Evolutionary conservation across 1,140 invertebrate species (phyloP).

Genomic region (Acromyrmex echinatior): DNA sequence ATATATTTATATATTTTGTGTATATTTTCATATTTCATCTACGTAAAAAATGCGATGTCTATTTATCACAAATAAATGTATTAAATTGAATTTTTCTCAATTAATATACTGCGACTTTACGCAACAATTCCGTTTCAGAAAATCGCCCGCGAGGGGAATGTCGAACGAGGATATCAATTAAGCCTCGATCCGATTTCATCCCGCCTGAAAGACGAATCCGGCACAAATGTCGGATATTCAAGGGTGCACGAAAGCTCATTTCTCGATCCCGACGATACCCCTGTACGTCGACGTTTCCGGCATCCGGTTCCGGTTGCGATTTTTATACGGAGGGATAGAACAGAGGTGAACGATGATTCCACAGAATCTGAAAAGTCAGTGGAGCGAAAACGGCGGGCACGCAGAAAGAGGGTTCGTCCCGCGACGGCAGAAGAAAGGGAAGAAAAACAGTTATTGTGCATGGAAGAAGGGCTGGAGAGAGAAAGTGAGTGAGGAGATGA

Average conservation of each 20-base stretch:
- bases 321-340: slow-evolving; percentile 76
- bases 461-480: slow-evolving; percentile 46
- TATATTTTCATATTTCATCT: too few species aligned
- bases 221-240: slow-evolving; percentile 31
- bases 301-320: slow-evolving; percentile 81
- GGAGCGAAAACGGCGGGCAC: slow-evolving; percentile 75
- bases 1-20: too few species aligned
- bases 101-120: background rate
- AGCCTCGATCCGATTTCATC: slow-evolving; percentile 38
- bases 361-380: slow-evolving; percentile 84
- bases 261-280: slow-evolving; percentile 36
- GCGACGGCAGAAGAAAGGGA: slow-evolving; percentile 51
- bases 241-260: slow-evolving; percentile 46
- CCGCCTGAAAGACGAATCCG: slow-evolving; percentile 4
- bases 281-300: slow-evolving; percentile 76
- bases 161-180: slow-evolving; percentile 53
- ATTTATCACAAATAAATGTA: background rate
- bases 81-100: background rate
- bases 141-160: background rate
- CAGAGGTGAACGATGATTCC: slow-evolving; percentile 77
- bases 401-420: slow-evolving; percentile 56
- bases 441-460: slow-evolving; percentile 65
- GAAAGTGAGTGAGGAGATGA: slow-evolving; percentile 51
- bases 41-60: background rate
- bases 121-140: background rate